Evolutionary conservation across 2,113 vertebrate species (phyloP).

Genomic region (Nematolebias whitei): DNA sequence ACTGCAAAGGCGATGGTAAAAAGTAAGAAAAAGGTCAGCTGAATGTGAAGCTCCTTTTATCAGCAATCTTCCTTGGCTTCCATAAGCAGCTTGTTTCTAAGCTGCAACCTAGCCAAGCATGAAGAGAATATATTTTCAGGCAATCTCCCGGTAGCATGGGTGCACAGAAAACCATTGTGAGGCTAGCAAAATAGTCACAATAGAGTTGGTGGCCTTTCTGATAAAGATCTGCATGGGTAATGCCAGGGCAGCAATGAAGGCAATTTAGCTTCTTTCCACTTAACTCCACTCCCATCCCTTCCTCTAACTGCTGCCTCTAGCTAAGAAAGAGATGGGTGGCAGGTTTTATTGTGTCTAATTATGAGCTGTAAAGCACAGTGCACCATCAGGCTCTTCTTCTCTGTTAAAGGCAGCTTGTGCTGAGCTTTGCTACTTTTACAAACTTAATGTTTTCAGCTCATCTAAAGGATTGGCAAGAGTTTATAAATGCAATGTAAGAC

Average conservation of each 20-base stretch:
- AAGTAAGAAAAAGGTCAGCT: constrained; percentile 80
- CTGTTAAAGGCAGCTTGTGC: constrained; percentile 57
- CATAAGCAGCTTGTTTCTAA: constrained; percentile 83
- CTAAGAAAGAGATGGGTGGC: constrained; percentile 75
- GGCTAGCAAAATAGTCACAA: constrained; percentile 81
- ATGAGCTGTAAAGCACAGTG: constrained; percentile 57
- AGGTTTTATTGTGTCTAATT: constrained; percentile 79
- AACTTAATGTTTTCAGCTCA: constrained; percentile 33
- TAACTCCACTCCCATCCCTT: constrained; percentile 63
- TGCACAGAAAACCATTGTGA: constrained; percentile 81
- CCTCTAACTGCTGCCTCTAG: constrained; percentile 69
- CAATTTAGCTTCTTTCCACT: constrained; percentile 72
- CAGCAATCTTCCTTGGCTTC: constrained; percentile 77
- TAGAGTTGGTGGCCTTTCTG: constrained; percentile 72
- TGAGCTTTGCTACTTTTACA: constrained; percentile 65
- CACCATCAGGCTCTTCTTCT: constrained; percentile 63
- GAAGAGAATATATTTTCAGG: constrained; percentile 83
- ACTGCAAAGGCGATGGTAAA: constrained; percentile 64
- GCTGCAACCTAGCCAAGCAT: constrained; percentile 83
- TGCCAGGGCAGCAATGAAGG: constrained; percentile 78
- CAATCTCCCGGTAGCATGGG: constrained; percentile 79
- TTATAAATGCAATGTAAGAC: neutral
- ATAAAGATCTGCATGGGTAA: constrained; percentile 86
- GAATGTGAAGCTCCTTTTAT: constrained; percentile 81
- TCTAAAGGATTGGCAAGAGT: neutral